Conservation (phyloP, 2,888 invertebrate species). For the Parnassius mnemosyne region DNA sequence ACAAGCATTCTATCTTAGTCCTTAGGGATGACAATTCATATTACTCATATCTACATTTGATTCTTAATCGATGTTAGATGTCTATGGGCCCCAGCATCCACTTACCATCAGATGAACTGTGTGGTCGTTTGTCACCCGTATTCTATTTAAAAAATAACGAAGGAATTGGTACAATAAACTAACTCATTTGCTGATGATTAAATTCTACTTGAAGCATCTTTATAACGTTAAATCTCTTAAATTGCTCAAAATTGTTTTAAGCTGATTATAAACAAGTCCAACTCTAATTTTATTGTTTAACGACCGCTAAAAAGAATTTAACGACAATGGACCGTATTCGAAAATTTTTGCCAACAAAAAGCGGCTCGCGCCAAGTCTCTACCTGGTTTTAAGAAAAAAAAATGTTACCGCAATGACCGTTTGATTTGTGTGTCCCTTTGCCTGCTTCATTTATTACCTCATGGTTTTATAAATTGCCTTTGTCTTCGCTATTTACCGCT, state of each 20-base stretch:
- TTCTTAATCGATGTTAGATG: too few relatives aligned
- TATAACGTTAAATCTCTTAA: slow-evolving; percentile 9
- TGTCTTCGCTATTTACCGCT: slow-evolving; percentile 45
- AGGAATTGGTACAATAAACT: too few relatives aligned
- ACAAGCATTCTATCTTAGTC: too few relatives aligned
- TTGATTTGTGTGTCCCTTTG: slow-evolving; percentile 53
- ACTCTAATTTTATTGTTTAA: slow-evolving; percentile 41
- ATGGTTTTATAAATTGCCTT: slow-evolving; percentile 46
- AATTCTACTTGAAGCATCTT: background rate
- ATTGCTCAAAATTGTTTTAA: slow-evolving; percentile 27
- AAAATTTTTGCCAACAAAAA: slow-evolving; percentile 27
- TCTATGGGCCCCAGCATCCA: too few relatives aligned
- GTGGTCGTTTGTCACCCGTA: too few relatives aligned
- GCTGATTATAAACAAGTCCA: slow-evolving; percentile 41
- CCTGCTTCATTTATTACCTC: slow-evolving; percentile 59
- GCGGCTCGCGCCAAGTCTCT: slow-evolving; percentile 52
- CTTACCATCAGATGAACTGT: too few relatives aligned
- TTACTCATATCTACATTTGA: too few relatives aligned
- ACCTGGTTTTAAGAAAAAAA: slow-evolving; percentile 46
- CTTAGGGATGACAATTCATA: too few relatives aligned
- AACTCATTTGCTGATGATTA: too few relatives aligned
- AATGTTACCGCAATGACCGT: slow-evolving; percentile 50
- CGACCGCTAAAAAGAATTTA: slow-evolving; percentile 29
- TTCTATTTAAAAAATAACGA: too few relatives aligned
- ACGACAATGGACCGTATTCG: slow-evolving; percentile 24